phyloP scores from a whole-genome alignment of 2,113 vertebrate species.

The Campylomormyrus tamandua region DNA sequence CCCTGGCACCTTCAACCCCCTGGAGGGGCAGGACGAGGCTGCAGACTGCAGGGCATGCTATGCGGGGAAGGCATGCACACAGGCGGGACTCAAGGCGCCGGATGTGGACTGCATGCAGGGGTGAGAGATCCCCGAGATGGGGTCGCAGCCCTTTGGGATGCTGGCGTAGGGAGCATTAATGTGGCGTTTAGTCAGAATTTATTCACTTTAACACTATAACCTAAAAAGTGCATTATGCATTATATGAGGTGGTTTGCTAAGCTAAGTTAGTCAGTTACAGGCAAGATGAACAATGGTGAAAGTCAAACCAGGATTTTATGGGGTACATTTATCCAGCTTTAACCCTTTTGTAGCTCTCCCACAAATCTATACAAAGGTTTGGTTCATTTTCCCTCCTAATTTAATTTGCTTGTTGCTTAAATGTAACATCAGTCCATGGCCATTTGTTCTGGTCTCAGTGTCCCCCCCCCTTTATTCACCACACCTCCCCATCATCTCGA shows the following conservation, averaged over 20 bases:
- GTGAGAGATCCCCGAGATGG: conserved; percentile 45
- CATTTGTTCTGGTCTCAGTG: background rate
- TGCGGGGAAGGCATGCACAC: conserved; percentile 73
- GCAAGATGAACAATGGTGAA: background rate
- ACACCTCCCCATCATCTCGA: background rate
- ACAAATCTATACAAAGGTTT: background rate
- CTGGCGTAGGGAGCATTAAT: background rate
- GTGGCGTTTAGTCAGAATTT: background rate
- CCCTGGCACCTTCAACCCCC: conserved; percentile 65
- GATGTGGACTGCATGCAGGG: conserved; percentile 67
- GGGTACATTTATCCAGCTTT: background rate
- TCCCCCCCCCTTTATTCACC: background rate
- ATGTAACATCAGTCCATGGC: background rate
- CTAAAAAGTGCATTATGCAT: background rate
- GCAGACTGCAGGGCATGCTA: conserved; percentile 65
- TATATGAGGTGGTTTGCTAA: background rate
- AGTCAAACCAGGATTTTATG: background rate
- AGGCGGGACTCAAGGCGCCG: conserved; percentile 61
- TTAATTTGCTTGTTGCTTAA: background rate
- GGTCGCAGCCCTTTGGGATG: background rate
- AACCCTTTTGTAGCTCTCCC: background rate
- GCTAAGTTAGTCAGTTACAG: background rate
- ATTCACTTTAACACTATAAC: background rate
- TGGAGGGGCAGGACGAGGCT: conserved; percentile 68
- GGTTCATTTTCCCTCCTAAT: background rate